A percentile compares a stretch with the other conserved stretches of the same genome.
Conservation (phyloP, 1,140 invertebrate species). For the Leptoteleia sp. region DNA sequence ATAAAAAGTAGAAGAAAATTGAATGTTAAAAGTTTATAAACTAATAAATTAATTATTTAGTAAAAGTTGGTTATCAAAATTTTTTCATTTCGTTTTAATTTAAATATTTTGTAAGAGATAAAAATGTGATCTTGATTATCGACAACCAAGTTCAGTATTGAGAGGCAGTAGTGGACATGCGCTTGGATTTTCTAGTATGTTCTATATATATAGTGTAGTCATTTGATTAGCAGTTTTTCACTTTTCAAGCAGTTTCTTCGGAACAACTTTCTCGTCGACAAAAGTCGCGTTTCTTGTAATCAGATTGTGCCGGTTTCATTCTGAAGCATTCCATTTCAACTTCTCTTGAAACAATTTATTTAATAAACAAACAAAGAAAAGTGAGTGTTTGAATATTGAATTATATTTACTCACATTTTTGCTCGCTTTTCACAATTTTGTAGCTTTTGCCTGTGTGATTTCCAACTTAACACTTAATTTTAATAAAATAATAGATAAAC, state of each 20-base stretch:
- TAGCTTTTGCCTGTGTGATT: too few species aligned
- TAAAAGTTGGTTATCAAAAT: too few species aligned
- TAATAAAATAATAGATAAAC: too few species aligned
- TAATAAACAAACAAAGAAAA: neutral
- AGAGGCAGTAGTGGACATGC: neutral
- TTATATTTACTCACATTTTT: too few species aligned
- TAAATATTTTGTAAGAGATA: neutral
- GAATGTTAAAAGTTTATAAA: too few species aligned
- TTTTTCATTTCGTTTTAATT: too few species aligned
- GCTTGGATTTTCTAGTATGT: constrained; percentile 8
- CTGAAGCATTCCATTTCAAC: neutral
- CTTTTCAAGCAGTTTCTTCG: constrained; percentile 2
- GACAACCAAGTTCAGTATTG: neutral
- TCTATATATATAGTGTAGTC: constrained; percentile 1
- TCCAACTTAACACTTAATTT: too few species aligned
- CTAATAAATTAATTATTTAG: too few species aligned
- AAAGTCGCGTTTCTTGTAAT: neutral
- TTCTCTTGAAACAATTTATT: neutral
- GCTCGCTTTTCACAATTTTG: too few species aligned
- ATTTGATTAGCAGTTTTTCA: constrained; percentile 7
- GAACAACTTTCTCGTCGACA: neutral
- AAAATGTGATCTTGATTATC: neutral
- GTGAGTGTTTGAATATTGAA: neutral
- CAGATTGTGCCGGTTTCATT: neutral
- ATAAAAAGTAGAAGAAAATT: too few species aligned